Percentiles rank a stretch among this genome's conserved stretches.
phyloP scores from a whole-genome alignment of 1,140 invertebrate species.

The Listronotus oregonensis region DNA sequence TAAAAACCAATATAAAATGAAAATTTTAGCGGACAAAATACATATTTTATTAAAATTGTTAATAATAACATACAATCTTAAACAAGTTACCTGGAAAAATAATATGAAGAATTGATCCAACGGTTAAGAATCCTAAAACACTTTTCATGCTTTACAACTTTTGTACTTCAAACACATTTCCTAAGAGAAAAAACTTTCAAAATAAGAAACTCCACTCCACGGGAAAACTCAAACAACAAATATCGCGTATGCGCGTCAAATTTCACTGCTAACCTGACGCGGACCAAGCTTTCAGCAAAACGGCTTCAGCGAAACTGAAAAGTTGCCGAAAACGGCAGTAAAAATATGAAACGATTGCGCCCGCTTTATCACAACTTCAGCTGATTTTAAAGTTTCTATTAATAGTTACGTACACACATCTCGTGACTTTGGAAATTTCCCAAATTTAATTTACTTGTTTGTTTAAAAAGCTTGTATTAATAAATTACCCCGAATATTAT shows the following conservation, averaged over 20 bases:
- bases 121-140: background rate
- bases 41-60: too few species aligned
- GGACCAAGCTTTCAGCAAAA: background rate
- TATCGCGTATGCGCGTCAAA: constrained; percentile 1
- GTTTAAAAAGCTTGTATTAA: too few species aligned
- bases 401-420: constrained; percentile 5
- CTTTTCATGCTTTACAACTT: constrained; percentile 16
- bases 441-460: background rate
- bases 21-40: too few species aligned
- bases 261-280: background rate
- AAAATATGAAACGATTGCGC: constrained; percentile 30
- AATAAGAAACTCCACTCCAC: constrained; percentile 12
- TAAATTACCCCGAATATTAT: too few species aligned
- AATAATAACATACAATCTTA: too few species aligned
- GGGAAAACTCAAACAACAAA: background rate
- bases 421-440: background rate
- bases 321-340: constrained; percentile 26
- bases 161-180: background rate
- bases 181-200: background rate
- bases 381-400: constrained; percentile 15
- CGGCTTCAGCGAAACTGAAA: constrained; percentile 23
- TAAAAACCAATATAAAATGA: too few species aligned
- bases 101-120: constrained; percentile 16
- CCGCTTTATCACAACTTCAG: constrained; percentile 14
- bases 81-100: constrained; percentile 16